Conservation (phyloP, 2,888 invertebrate genomes). For the Apodemia duryi region DNA sequence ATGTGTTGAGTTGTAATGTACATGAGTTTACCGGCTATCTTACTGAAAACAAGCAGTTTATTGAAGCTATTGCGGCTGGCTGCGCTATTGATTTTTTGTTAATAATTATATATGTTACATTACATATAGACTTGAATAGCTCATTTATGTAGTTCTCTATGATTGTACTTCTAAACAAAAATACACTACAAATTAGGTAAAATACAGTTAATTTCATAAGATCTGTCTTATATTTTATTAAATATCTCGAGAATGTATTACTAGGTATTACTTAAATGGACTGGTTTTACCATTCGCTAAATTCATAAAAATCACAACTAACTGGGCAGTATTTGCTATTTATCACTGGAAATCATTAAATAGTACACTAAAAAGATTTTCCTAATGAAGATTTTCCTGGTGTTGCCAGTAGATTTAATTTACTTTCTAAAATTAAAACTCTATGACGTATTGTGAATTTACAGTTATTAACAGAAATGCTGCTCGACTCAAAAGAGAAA, state of each 20-base stretch:
- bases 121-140: not conserved
- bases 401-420: not conserved
- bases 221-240: not conserved
- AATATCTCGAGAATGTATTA: not conserved
- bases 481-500: too few species aligned
- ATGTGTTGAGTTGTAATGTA: too few species aligned
- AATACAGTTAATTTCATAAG: not conserved
- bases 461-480: too few species aligned
- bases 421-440: not conserved
- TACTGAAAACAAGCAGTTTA: too few species aligned
- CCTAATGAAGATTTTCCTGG: not conserved
- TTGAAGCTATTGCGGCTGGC: too few species aligned
- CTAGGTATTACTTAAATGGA: not conserved
- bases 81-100: too few species aligned
- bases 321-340: slow-evolving; percentile 3
- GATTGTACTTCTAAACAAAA: not conserved
- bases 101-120: not conserved
- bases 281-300: not conserved
- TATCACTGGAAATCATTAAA: not conserved
- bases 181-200: not conserved
- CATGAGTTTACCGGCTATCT: too few species aligned
- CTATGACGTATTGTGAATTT: not conserved
- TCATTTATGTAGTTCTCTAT: not conserved
- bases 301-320: slow-evolving; percentile 6
- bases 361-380: not conserved